Evolutionary conservation across 2,888 invertebrate species (phyloP).

Genomic region (Macrophya alboannulata): DNA sequence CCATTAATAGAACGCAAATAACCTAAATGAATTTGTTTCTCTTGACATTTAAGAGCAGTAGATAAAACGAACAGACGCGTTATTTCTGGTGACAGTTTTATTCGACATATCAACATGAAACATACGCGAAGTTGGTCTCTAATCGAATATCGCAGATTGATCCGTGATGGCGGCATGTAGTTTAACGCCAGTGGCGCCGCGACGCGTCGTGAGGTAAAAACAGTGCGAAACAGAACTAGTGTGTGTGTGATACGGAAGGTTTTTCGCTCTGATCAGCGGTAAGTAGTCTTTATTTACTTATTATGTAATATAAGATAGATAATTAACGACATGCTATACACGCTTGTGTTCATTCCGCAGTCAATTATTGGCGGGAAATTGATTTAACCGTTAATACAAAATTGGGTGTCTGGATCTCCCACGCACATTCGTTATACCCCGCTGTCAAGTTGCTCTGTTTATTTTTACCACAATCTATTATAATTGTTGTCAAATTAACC

Average conservation of each 20-base stretch:
- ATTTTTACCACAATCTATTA: slow-evolving; percentile 60
- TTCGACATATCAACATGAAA: background rate
- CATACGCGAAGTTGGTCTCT: slow-evolving; percentile 9
- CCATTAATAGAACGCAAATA: background rate
- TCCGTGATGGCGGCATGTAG: slow-evolving; percentile 10
- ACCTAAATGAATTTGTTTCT: background rate
- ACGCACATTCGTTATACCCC: slow-evolving; percentile 70
- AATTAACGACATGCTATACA: slow-evolving; percentile 67
- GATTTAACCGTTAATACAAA: slow-evolving; percentile 37
- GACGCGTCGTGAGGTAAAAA: slow-evolving; percentile 61
- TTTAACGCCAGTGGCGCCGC: slow-evolving; percentile 55
- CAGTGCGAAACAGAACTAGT: slow-evolving; percentile 68
- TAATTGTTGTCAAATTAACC: slow-evolving; percentile 7
- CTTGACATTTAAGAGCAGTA: background rate
- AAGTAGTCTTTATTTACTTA: slow-evolving; percentile 76
- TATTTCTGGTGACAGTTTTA: background rate
- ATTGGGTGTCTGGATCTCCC: slow-evolving; percentile 65
- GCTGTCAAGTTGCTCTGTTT: slow-evolving; percentile 65
- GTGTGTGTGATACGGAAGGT: slow-evolving; percentile 75
- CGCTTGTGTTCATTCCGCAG: slow-evolving; percentile 4
- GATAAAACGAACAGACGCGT: background rate
- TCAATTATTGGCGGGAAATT: slow-evolving; percentile 62
- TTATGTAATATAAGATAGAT: slow-evolving; percentile 75
- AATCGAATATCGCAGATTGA: slow-evolving; percentile 39
- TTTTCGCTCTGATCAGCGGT: slow-evolving; percentile 77